phyloP scores from a whole-genome alignment of 2,797 vertebrate species.

The Enteromius anoplus region DNA sequence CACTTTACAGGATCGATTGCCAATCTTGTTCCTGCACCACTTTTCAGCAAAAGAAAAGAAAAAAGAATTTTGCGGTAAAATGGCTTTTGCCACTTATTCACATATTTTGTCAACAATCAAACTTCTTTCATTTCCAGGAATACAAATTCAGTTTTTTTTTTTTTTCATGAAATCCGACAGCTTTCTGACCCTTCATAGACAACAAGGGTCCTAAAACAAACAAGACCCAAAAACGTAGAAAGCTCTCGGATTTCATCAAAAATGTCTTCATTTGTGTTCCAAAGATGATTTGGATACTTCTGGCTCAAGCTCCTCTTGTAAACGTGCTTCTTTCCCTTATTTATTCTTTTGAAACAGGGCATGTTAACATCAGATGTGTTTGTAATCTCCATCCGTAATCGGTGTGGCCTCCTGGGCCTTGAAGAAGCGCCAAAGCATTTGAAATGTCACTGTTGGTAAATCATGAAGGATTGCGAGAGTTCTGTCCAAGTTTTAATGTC shows the following conservation, averaged over 20 bases:
- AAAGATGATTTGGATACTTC: not conserved
- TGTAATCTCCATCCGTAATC: conserved; percentile 55
- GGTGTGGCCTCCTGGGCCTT: conserved; percentile 32
- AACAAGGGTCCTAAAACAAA: no score
- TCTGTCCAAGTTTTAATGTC: conserved; percentile 9
- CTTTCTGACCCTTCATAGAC: no score
- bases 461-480: conserved; percentile 30
- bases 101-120: no score
- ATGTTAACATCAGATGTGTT: conserved; percentile 51
- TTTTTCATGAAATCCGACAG: no score
- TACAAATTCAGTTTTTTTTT: no score
- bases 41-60: not conserved
- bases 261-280: no score
- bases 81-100: not conserved
- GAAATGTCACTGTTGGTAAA: conserved; percentile 40
- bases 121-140: no score
- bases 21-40: not conserved
- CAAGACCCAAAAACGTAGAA: no score
- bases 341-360: conserved; percentile 42
- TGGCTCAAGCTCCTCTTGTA: conserved; percentile 54
- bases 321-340: conserved; percentile 38
- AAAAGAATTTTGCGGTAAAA: not conserved
- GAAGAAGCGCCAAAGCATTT: conserved; percentile 32
- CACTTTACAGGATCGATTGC: no score
- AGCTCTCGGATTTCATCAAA: no score